A percentile compares a stretch with the other conserved stretches of the same genome.
These are phyloP conservation scores for Lordiphosa fenestrarum DNA, from an alignment of 2,888 invertebrate genomes.

Conservation along the genomic window DNA sequence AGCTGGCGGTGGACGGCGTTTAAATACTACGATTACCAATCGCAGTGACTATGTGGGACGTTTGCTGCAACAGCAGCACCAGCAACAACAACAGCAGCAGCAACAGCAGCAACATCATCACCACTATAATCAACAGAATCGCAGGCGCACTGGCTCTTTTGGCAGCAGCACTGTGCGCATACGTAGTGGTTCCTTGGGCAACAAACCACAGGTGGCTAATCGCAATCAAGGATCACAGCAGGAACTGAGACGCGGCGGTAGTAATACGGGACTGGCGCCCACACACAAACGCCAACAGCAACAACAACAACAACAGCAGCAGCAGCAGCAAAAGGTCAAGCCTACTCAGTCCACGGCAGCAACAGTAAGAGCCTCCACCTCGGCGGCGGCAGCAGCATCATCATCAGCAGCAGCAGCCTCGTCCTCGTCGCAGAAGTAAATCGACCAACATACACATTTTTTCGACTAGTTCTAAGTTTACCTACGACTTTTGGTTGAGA, in stretches of 20 bases:
- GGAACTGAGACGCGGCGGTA: slow-evolving; percentile 77
- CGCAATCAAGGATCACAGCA: slow-evolving; percentile 76
- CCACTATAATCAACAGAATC: slow-evolving; percentile 66
- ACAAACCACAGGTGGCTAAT: slow-evolving; percentile 78
- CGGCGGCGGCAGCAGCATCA: slow-evolving; percentile 26
- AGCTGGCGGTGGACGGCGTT: slow-evolving; percentile 63
- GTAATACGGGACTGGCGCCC: slow-evolving; percentile 73
- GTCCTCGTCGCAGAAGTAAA: slow-evolving; percentile 62
- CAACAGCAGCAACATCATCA: slow-evolving; percentile 63
- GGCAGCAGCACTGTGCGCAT: slow-evolving; percentile 78
- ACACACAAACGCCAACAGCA: slow-evolving; percentile 55
- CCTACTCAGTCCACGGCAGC: slow-evolving; percentile 26
- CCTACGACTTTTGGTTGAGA: slow-evolving; percentile 39
- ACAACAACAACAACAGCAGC: slow-evolving; percentile 52
- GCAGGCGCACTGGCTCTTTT: slow-evolving; percentile 79
- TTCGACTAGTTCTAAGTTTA: slow-evolving; percentile 52
- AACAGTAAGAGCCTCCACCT: slow-evolving; percentile 34
- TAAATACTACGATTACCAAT: slow-evolving; percentile 79
- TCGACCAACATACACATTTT: slow-evolving; percentile 34
- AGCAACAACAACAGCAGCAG: slow-evolving; percentile 67
- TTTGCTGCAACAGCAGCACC: slow-evolving; percentile 70
- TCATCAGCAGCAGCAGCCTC: slow-evolving; percentile 36
- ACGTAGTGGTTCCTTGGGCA: slow-evolving; percentile 79
- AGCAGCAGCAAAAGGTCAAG: slow-evolving; percentile 50
- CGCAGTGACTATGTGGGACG: slow-evolving; percentile 80